Evolutionary conservation across 2,888 invertebrate species (phyloP).

Genomic region (Ormia ochracea): DNA sequence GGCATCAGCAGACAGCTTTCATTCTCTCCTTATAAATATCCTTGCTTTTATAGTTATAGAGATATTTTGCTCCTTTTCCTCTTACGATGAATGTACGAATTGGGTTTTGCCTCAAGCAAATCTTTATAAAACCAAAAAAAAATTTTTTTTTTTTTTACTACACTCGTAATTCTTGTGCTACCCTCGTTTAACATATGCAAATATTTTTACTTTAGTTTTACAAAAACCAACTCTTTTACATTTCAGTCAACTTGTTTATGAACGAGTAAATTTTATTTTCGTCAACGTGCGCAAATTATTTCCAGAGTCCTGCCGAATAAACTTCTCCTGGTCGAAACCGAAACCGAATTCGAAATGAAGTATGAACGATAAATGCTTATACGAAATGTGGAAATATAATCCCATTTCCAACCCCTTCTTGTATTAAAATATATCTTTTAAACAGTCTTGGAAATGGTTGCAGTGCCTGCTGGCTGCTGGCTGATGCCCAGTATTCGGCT

Average conservation of each 20-base stretch:
- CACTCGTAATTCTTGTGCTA: not conserved
- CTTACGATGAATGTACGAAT: too few relatives aligned
- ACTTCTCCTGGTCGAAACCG: not conserved
- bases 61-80: too few relatives aligned
- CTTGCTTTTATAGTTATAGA: too few relatives aligned
- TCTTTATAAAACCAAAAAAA: too few relatives aligned
- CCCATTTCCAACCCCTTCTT: too few relatives aligned
- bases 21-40: too few relatives aligned
- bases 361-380: not conserved
- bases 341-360: not conserved
- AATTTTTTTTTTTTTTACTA: too few relatives aligned
- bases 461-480: not conserved
- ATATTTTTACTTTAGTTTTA: not conserved
- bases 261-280: constrained; percentile 34
- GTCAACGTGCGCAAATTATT: constrained; percentile 54
- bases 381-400: too few relatives aligned
- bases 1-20: too few relatives aligned
- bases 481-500: not conserved
- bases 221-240: constrained; percentile 7
- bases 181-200: not conserved
- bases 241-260: not conserved
- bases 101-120: too few relatives aligned
- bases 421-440: too few relatives aligned
- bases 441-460: too few relatives aligned
- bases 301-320: not conserved